These are phyloP conservation scores for Pararge aegeria DNA, from an alignment of 1,140 invertebrate genomes.

Conservation along the genomic window DNA sequence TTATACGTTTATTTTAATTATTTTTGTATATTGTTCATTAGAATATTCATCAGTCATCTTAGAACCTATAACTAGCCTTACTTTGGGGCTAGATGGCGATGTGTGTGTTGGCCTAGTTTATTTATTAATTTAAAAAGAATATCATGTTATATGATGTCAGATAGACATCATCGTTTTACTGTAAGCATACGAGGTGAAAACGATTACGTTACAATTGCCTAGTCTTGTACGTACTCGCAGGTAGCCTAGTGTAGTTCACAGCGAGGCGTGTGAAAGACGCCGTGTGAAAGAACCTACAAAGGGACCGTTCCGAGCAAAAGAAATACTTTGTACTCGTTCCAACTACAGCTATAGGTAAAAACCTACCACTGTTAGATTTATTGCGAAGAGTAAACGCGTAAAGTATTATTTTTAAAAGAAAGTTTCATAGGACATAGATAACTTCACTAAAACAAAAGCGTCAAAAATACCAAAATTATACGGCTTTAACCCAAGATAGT, in stretches of 20 bases:
- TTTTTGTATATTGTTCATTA: too few species aligned
- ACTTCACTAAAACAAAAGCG: too few species aligned
- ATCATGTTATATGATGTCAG: too few species aligned
- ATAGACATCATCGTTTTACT: neutral
- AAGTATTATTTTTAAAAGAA: neutral
- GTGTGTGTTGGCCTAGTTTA: too few species aligned
- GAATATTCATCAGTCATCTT: too few species aligned
- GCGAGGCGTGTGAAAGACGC: constrained; percentile 3
- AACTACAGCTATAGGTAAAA: neutral
- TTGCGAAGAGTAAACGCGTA: neutral
- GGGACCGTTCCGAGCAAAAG: neutral
- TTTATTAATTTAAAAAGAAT: too few species aligned
- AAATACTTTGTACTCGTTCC: neutral
- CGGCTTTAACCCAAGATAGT: too few species aligned
- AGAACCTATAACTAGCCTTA: too few species aligned
- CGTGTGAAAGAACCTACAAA: constrained; percentile 7
- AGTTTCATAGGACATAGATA: too few species aligned
- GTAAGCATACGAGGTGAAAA: neutral
- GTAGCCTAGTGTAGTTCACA: neutral
- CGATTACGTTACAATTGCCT: constrained; percentile 1
- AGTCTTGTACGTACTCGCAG: neutral
- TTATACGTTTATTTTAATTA: too few species aligned
- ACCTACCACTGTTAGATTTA: neutral
- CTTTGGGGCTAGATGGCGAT: too few species aligned
- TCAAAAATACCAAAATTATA: too few species aligned